A percentile compares a stretch with the other conserved stretches of the same genome.
Evolutionary conservation across 2,888 invertebrate genomes (phyloP).

Genomic region (Hyalella azteca): DNA sequence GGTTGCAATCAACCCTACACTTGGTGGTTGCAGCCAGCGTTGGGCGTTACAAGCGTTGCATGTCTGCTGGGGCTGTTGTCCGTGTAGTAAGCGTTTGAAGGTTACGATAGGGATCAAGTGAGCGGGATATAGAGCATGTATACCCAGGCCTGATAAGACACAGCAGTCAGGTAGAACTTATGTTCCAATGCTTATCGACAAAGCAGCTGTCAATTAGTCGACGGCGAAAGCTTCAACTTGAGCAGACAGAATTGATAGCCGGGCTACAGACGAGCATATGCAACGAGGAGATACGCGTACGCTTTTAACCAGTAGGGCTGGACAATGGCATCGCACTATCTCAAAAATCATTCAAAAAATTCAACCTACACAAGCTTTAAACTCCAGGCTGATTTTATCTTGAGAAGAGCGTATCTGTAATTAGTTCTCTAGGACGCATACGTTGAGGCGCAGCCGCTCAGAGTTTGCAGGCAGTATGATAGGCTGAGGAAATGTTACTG

Average conservation of each 20-base stretch:
- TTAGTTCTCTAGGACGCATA: not conserved
- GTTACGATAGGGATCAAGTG: constrained; percentile 17
- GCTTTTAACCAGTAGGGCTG: constrained; percentile 4
- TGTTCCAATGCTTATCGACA: constrained; percentile 21
- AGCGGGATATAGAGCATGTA: constrained; percentile 33
- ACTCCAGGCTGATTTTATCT: constrained; percentile 1
- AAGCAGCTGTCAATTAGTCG: constrained; percentile 37
- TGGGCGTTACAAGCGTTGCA: not conserved
- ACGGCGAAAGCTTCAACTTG: constrained; percentile 26
- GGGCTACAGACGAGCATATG: not conserved
- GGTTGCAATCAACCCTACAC: no score
- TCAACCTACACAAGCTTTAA: not conserved
- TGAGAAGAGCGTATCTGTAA: not conserved
- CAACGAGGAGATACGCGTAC: not conserved
- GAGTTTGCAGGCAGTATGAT: no score
- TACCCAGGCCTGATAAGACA: constrained; percentile 14
- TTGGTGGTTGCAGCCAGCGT: not conserved
- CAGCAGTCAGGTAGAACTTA: constrained; percentile 32
- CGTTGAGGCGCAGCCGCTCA: no score
- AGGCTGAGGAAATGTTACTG: no score
- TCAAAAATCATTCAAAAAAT: not conserved
- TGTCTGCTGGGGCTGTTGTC: constrained; percentile 9
- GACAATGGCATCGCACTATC: constrained; percentile 17
- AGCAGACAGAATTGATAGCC: constrained; percentile 11
- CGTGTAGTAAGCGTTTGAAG: constrained; percentile 20